These are phyloP conservation scores for Zosterops pallidus DNA, from an alignment of 2,113 vertebrate species.

Conservation along the genomic window DNA sequence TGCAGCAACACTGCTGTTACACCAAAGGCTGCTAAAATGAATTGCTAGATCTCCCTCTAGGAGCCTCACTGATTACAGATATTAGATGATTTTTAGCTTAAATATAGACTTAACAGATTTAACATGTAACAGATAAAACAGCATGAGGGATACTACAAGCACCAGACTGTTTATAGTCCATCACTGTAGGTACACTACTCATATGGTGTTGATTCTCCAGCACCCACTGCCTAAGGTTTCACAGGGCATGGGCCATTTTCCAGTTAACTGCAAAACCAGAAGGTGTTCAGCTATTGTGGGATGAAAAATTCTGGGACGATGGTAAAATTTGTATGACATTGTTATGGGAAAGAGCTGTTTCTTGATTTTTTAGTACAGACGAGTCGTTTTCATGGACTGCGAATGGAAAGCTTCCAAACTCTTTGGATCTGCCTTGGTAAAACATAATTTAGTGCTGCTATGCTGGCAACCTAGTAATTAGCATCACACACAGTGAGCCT, in stretches of 20 bases:
- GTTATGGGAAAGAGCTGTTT: neutral
- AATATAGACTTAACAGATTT: neutral
- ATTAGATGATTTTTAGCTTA: constrained; percentile 21
- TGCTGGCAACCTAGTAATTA: constrained; percentile 25
- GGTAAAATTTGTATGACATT: neutral
- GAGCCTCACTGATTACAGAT: neutral
- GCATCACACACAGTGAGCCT: neutral
- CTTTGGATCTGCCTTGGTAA: neutral
- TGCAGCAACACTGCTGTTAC: neutral
- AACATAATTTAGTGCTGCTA: neutral
- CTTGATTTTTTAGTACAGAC: neutral
- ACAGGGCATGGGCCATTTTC: neutral
- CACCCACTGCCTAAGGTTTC: neutral
- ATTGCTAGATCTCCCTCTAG: neutral
- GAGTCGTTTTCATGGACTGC: neutral
- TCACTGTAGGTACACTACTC: neutral
- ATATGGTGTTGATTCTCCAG: neutral
- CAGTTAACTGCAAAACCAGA: neutral
- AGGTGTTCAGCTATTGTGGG: neutral
- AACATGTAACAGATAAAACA: neutral
- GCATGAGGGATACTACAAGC: neutral
- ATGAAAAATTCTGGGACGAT: neutral
- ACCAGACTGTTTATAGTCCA: neutral
- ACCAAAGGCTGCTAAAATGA: constrained; percentile 9
- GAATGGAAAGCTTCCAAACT: neutral